Conservation (phyloP, 2,888 invertebrate genomes). For the Sepioteuthis lessoniana region DNA sequence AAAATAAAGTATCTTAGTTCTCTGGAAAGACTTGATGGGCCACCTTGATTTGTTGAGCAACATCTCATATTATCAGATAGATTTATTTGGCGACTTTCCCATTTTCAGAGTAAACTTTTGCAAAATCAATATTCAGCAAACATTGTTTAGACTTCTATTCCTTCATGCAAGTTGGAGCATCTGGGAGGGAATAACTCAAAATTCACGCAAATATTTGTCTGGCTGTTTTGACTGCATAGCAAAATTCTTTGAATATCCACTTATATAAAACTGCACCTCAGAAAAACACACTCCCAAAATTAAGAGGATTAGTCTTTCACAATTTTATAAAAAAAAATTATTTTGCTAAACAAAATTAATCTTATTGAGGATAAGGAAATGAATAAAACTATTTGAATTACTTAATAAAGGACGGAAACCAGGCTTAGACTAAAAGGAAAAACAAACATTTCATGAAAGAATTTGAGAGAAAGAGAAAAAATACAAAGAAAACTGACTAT, state of each 20-base stretch:
- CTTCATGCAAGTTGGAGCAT: not conserved
- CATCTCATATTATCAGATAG: not conserved
- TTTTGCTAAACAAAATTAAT: not conserved
- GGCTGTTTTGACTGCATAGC: not conserved
- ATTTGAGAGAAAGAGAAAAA: not conserved
- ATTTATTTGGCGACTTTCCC: too few species aligned
- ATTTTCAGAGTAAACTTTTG: too few species aligned
- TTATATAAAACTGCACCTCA: not conserved
- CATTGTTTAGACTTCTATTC: not conserved
- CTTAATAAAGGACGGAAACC: not conserved
- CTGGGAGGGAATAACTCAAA: not conserved
- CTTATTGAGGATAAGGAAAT: not conserved
- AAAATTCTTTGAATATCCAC: not conserved
- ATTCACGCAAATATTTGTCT: not conserved
- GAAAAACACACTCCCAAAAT: not conserved
- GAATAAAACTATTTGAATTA: not conserved
- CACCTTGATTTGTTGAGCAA: not conserved
- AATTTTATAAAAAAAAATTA: not conserved
- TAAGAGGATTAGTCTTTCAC: not conserved
- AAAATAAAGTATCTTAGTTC: not conserved
- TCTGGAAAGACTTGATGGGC: not conserved
- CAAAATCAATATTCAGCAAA: not conserved
- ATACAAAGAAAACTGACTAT: not conserved
- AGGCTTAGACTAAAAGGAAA: not conserved
- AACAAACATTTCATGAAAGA: not conserved